Conservation (phyloP, 2,113 vertebrate genomes). For the Noturus placidus region DNA sequence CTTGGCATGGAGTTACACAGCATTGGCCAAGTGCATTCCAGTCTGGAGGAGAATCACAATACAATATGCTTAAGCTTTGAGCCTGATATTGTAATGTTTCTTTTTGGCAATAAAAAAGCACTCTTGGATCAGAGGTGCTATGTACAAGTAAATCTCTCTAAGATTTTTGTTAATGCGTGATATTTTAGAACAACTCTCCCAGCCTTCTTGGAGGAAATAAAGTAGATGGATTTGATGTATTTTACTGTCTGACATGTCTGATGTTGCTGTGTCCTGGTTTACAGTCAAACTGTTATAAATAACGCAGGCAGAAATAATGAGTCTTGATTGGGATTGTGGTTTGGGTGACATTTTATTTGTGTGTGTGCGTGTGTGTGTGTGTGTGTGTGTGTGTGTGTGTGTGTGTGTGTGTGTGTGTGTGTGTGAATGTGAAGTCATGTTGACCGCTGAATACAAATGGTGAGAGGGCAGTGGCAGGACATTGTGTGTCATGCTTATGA, state of each 20-base stretch:
- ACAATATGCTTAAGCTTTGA: conserved; percentile 4
- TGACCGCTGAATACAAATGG: conserved; percentile 19
- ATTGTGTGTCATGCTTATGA: background rate
- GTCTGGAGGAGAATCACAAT: background rate
- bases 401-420: no score
- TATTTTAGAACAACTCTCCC: background rate
- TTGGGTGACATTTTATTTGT: conserved; percentile 35
- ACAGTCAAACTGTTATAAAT: conserved; percentile 37
- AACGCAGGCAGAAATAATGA: conserved; percentile 27
- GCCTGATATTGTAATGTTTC: background rate
- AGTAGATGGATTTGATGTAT: background rate
- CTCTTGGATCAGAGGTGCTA: background rate
- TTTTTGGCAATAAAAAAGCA: background rate
- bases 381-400: no score
- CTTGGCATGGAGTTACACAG: conserved; percentile 42
- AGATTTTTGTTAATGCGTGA: background rate
- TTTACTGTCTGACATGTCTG: background rate
- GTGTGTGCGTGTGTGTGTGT: no score
- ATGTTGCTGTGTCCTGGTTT: conserved; percentile 19
- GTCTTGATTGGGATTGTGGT: conserved; percentile 30
- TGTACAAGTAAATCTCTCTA: background rate
- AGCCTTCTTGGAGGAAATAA: background rate
- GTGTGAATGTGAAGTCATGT: conserved; percentile 18
- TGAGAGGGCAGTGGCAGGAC: background rate
- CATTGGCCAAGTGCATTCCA: conserved; percentile 61